A percentile compares a stretch with the other conserved stretches of the same genome.
Evolutionary conservation across 2,888 invertebrate genomes (phyloP).

Genomic region (Hartigia nigra): DNA sequence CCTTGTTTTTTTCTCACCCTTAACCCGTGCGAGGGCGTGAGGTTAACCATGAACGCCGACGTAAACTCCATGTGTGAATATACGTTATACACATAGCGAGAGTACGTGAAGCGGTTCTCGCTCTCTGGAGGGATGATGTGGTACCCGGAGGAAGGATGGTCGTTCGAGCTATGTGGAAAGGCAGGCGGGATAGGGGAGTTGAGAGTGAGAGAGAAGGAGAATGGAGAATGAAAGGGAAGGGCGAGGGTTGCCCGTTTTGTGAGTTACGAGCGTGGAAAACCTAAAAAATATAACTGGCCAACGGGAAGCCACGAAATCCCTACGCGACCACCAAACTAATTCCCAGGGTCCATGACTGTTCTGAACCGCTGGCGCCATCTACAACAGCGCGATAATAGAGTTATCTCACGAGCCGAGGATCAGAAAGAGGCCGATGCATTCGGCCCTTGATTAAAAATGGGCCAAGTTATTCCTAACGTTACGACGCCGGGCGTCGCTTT

Average conservation of each 20-base stretch:
- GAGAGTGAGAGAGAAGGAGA: not conserved
- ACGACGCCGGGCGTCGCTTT: not conserved
- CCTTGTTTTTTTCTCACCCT: conserved; percentile 46
- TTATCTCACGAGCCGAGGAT: not conserved
- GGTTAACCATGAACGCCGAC: conserved; percentile 35
- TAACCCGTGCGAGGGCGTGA: conserved; percentile 38
- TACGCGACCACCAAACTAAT: conserved; percentile 40
- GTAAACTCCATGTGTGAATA: not conserved
- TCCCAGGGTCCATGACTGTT: conserved; percentile 24
- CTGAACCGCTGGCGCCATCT: conserved; percentile 6
- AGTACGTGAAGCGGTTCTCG: conserved; percentile 6
- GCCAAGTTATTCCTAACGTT: not conserved
- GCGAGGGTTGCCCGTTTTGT: not conserved
- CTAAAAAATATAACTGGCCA: conserved; percentile 12
- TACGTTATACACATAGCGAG: not conserved
- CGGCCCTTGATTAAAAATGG: conserved; percentile 1
- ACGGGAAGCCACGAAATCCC: conserved; percentile 19
- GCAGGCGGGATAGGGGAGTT: conserved; percentile 10
- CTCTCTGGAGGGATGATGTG: conserved; percentile 8
- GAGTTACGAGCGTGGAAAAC: conserved; percentile 11
- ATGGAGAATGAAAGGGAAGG: not conserved
- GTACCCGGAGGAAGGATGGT: conserved; percentile 9
- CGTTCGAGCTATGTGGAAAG: conserved; percentile 11
- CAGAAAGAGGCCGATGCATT: not conserved
- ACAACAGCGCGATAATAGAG: not conserved